Percentiles rank a stretch among this genome's conserved stretches.
Conservation (phyloP, 1,140 invertebrate species). For the Ectropis grisescens region DNA sequence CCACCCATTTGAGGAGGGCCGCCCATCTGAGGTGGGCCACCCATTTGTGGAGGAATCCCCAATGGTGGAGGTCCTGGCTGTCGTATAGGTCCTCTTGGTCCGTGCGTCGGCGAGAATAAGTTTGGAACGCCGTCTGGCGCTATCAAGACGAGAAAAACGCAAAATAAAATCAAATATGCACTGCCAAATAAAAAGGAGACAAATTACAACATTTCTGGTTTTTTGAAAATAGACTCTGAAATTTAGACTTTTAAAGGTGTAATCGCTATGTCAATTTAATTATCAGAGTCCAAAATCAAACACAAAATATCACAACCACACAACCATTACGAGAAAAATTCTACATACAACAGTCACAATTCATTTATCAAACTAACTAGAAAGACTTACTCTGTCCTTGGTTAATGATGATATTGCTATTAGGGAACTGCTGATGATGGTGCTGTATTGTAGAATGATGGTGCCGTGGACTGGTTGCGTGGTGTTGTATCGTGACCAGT, state of each 20-base stretch:
- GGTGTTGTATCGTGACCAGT: conserved; percentile 85
- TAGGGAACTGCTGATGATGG: conserved; percentile 56
- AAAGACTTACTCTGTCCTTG: conserved; percentile 54
- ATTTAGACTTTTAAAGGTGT: too few relatives aligned
- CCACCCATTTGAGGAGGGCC: conserved; percentile 30
- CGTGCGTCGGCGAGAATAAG: conserved; percentile 55
- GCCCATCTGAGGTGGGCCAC: conserved; percentile 36
- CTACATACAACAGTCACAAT: conserved; percentile 6
- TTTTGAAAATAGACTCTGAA: too few relatives aligned
- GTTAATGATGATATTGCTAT: conserved; percentile 56
- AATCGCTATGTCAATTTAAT: too few relatives aligned
- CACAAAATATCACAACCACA: too few relatives aligned
- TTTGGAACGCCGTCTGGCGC: conserved; percentile 60
- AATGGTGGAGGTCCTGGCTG: conserved; percentile 35
- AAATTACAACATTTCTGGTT: too few relatives aligned
- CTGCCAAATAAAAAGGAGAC: conserved; percentile 27
- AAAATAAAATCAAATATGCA: conserved; percentile 55
- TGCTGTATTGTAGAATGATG: conserved; percentile 56
- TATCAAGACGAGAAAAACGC: conserved; percentile 42
- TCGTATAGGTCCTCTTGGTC: conserved; percentile 37
- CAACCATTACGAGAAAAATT: too few relatives aligned
- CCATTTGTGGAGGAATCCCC: conserved; percentile 20
- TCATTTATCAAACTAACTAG: conserved; percentile 9
- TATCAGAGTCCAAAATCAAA: too few relatives aligned
- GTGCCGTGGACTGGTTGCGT: conserved; percentile 75